These are phyloP conservation scores for Sciurus niger DNA, from an alignment of 2,113 vertebrate species.

Conservation along the genomic window DNA sequence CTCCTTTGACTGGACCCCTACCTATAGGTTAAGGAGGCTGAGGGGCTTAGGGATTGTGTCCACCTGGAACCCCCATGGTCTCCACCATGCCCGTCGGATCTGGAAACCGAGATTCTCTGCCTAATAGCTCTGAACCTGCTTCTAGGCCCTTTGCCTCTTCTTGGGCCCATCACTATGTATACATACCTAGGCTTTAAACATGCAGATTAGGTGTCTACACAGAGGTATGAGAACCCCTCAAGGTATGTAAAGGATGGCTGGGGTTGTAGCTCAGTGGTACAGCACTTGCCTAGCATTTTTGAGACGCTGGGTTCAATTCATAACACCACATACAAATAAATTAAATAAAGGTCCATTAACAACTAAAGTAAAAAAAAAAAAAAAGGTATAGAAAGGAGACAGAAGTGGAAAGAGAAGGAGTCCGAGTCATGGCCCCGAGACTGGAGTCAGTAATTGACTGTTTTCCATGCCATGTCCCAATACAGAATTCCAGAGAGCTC, in stretches of 20 bases:
- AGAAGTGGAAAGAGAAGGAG: not conserved
- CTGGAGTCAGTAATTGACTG: not conserved
- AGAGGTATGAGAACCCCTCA: not conserved
- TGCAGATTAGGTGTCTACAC: not conserved
- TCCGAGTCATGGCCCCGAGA: not conserved
- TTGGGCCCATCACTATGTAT: not conserved
- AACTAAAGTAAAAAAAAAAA: too few species aligned
- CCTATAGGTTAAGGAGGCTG: not conserved
- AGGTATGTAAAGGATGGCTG: not conserved
- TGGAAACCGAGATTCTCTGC: conserved; percentile 10
- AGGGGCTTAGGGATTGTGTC: not conserved
- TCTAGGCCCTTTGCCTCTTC: not conserved
- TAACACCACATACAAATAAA: too few species aligned
- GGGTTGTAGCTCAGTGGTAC: too few species aligned
- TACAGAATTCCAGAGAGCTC: not conserved
- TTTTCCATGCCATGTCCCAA: conserved; percentile 2
- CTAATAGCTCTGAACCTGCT: not conserved
- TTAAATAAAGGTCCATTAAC: too few species aligned
- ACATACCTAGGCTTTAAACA: not conserved
- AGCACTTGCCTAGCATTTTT: too few species aligned
- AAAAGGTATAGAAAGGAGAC: not conserved
- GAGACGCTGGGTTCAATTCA: too few species aligned
- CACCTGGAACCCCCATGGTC: not conserved
- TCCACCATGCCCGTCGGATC: not conserved
- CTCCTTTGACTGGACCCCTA: not conserved